A percentile compares a stretch with the other conserved stretches of the same genome.
Evolutionary conservation across 1,140 invertebrate species (phyloP).

Genomic region (Brachionus plicatilis): DNA sequence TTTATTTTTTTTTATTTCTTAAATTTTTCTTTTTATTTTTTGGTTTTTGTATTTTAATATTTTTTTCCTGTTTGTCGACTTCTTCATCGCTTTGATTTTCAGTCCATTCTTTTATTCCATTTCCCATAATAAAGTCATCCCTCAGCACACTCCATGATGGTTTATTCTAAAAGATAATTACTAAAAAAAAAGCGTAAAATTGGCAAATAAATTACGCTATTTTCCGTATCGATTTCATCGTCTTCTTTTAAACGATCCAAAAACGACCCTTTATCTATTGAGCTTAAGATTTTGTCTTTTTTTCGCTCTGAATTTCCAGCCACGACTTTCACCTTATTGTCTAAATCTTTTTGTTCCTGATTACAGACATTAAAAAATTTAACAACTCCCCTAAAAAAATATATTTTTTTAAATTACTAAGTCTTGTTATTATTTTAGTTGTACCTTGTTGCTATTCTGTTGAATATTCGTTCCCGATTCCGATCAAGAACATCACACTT

Average conservation of each 20-base stretch:
- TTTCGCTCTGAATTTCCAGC: constrained; percentile 28
- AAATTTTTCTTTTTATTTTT: constrained; percentile 4
- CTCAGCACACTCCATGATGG: constrained; percentile 23
- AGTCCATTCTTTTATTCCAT: constrained; percentile 19
- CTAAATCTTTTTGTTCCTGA: constrained; percentile 27
- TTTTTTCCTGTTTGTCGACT: neutral
- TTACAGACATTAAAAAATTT: constrained; percentile 40
- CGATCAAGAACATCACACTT: constrained; percentile 28
- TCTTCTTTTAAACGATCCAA: constrained; percentile 26
- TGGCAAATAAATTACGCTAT: neutral
- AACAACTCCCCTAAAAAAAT: neutral
- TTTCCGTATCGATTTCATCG: neutral
- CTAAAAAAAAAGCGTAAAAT: neutral
- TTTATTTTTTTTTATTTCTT: constrained; percentile 23
- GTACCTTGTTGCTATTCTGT: constrained; percentile 22
- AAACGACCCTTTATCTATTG: constrained; percentile 39
- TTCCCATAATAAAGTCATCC: constrained; percentile 18
- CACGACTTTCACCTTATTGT: neutral
- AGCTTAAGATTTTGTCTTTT: constrained; percentile 35
- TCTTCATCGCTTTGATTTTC: neutral
- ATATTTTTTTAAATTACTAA: neutral
- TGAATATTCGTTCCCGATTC: constrained; percentile 5
- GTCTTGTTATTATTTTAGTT: too few species aligned
- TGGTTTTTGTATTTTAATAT: neutral
- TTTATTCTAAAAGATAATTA: neutral